Base-by-base conservation (phyloP, 2,888 invertebrate genomes). In the Caradrina clavipalpis region DNA sequence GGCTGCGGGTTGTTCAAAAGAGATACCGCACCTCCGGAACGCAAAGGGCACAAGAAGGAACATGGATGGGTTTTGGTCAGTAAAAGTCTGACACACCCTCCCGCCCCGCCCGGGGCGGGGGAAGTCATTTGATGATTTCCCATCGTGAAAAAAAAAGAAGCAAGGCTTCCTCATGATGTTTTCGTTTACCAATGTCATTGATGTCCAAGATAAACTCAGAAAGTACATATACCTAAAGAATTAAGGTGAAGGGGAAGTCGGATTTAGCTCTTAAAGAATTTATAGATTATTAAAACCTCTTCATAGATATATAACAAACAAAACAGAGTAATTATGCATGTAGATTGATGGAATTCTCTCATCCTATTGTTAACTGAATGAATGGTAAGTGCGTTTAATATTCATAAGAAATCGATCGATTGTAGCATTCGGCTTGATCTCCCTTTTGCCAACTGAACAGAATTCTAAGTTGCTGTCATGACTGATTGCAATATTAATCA, bases 401-500 rank as follows among this genome's bases (percentile, higher is more conserved):
- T 81, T 81, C 81, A 82, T 82, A 72, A 80, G 80, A 56, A 55
- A 80, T 68, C 50, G 69, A 82, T 77, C 61, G 57, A 53, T 66
- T 54, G 63, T 60, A 68, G 56, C 71, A 80, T 82, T 77, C 54
- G 55, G 69, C 73, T 58, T 22, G 57, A 59, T 50, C 45, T 47
- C 45, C 11, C 53, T 54, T 39, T 21, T 51, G 55, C 55, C 13
- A n/a, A 66, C 45, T 50, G 50, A 50, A 35, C 60, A 61, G 68
- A 68, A 68, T 73, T 21, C 56, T 50, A 47, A 56, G 42, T 51
- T 39, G 13, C 15, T 70, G 42, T 56, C 55, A 45, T 26, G 53
- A 19, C 49, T n/a, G 39, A 62, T 53, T 51, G 42, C 42, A 45
- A 55, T 17, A 75, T 60, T 45, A 53, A 47, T 64, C 11, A 22